These are phyloP conservation scores for Margarornis squamiger DNA, from an alignment of 2,797 vertebrate species.

Conservation along the genomic window DNA sequence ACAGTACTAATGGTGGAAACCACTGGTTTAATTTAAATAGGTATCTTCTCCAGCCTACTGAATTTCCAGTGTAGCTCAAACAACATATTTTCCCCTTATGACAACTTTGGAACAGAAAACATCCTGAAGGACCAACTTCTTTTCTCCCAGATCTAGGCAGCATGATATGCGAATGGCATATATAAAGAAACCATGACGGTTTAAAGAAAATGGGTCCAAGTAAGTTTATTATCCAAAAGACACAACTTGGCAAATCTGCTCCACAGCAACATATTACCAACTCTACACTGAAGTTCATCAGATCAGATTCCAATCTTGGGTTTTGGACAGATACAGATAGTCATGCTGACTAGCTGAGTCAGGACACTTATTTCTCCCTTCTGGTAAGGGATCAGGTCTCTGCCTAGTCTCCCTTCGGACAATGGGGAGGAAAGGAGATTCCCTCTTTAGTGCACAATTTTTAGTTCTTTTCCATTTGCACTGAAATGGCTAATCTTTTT, in stretches of 20 bases:
- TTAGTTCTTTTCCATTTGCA: neutral
- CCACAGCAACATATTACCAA: neutral
- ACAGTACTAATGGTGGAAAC: neutral
- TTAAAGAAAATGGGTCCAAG: neutral
- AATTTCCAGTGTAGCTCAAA: neutral
- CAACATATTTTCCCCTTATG: neutral
- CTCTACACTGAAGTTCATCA: neutral
- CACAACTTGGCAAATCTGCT: neutral
- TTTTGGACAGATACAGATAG: neutral
- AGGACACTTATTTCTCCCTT: neutral
- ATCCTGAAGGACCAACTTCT: neutral
- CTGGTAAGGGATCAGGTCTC: neutral
- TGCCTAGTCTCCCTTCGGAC: neutral
- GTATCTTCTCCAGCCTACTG: neutral
- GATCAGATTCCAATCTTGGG: neutral
- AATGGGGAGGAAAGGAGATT: neutral
- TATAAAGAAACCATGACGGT: neutral
- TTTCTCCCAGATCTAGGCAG: neutral
- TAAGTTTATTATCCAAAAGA: neutral
- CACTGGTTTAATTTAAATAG: neutral
- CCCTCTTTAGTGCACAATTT: neutral
- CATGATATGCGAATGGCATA: fast-evolving
- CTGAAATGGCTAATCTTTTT: neutral
- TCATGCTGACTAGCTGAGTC: neutral
- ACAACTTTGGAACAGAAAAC: neutral